Conservation (phyloP, 2,888 invertebrate genomes). For the Pristionchus mayeri region DNA sequence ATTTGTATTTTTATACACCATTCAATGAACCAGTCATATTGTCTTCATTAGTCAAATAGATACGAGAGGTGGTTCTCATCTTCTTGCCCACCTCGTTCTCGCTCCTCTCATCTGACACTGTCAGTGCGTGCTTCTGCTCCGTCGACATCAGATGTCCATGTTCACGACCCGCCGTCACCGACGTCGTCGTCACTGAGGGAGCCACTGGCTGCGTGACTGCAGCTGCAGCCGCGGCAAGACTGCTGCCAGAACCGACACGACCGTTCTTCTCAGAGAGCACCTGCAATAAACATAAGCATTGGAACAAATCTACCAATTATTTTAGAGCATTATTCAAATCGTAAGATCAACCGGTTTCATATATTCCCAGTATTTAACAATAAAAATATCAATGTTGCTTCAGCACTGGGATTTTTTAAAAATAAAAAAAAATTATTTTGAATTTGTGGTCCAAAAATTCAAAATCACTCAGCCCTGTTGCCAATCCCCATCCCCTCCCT, state of each 20-base stretch:
- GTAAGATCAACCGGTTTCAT: too few species aligned
- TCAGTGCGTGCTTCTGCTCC: slow-evolving; percentile 61
- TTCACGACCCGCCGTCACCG: background rate
- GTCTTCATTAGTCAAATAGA: background rate
- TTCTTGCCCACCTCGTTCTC: slow-evolving; percentile 42
- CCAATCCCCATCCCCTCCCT: background rate
- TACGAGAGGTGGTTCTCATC: background rate
- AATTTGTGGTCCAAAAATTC: too few species aligned
- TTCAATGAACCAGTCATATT: background rate
- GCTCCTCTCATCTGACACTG: slow-evolving; percentile 62
- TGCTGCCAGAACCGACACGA: slow-evolving; percentile 47
- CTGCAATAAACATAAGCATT: slow-evolving; percentile 50
- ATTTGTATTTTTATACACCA: background rate
- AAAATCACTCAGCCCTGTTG: background rate
- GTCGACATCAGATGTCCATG: slow-evolving; percentile 48
- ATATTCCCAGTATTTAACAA: background rate
- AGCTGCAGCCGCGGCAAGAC: slow-evolving; percentile 9
- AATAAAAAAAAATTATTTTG: too few species aligned
- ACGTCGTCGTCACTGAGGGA: background rate
- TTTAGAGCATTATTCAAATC: too few species aligned
- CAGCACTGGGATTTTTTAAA: too few species aligned
- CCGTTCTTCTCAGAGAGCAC: slow-evolving; percentile 62
- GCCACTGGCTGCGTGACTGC: background rate
- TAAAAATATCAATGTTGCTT: background rate
- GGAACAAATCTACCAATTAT: background rate